Conservation (phyloP, 2,797 vertebrate species). For the Hoplostethus atlanticus region DNA sequence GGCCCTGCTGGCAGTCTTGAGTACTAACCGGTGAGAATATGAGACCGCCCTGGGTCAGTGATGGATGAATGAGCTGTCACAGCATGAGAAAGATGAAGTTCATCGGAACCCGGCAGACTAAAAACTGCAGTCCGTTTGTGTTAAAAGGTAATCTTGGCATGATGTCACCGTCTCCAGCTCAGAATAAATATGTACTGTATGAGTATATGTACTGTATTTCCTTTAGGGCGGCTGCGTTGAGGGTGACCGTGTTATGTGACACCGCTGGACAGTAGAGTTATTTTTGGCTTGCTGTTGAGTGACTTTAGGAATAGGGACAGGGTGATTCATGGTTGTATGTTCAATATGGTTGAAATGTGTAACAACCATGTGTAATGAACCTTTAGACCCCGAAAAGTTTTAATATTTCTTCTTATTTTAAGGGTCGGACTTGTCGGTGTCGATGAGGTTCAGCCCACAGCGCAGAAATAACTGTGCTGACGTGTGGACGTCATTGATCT, state of each 20-base stretch:
- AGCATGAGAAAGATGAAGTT: background rate
- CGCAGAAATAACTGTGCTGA: slow-evolving; percentile 14
- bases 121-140: background rate
- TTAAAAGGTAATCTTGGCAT: slow-evolving; percentile 10
- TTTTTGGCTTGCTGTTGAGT: slow-evolving; percentile 30
- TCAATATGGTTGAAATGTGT: background rate
- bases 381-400: background rate
- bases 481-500: slow-evolving; percentile 27
- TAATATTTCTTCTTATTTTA: background rate
- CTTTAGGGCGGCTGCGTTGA: slow-evolving; percentile 16
- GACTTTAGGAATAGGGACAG: slow-evolving; percentile 34
- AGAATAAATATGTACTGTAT: background rate
- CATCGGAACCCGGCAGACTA: slow-evolving; percentile 1
- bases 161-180: background rate
- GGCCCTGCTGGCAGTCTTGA: slow-evolving; percentile 9
- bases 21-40: slow-evolving; percentile 7
- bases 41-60: slow-evolving; percentile 12
- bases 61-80: slow-evolving; percentile 37
- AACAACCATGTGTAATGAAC: background rate
- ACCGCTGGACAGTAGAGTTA: slow-evolving; percentile 38
- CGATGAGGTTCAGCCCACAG: background rate
- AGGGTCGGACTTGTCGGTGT: background rate
- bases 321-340: slow-evolving; percentile 5
- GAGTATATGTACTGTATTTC: background rate
- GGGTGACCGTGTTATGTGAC: slow-evolving; percentile 26